Percentiles rank a stretch among this genome's conserved stretches.
Evolutionary conservation across 2,797 vertebrate genomes (phyloP).

Genomic region (Alca torda): DNA sequence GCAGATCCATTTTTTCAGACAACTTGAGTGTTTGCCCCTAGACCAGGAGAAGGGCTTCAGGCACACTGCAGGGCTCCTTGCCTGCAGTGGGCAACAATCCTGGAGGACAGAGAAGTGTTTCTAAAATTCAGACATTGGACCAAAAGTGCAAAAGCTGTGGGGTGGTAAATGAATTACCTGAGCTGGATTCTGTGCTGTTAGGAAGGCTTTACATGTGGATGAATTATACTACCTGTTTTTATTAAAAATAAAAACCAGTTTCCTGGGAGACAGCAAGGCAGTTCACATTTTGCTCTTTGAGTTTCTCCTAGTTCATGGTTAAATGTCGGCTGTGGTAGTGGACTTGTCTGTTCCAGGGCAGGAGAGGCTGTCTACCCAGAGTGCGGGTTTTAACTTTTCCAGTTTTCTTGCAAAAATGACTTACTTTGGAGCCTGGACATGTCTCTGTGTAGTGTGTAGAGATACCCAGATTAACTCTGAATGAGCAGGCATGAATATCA

Average conservation of each 20-base stretch:
- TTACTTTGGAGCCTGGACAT: neutral
- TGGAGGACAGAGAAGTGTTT: neutral
- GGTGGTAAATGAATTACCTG: neutral
- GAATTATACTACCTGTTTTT: neutral
- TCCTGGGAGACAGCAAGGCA: neutral
- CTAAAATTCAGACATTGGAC: neutral
- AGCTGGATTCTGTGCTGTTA: neutral
- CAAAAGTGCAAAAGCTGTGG: neutral
- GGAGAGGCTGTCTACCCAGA: neutral
- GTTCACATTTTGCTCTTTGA: neutral
- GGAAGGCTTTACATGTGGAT: neutral
- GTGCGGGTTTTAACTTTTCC: neutral
- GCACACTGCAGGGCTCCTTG: neutral
- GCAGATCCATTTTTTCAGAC: neutral
- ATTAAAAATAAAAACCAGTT: neutral
- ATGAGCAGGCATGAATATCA: rapidly evolving
- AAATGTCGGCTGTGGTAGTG: neutral
- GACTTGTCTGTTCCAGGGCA: neutral
- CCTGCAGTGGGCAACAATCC: neutral
- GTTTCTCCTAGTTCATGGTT: neutral
- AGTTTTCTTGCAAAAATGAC: neutral
- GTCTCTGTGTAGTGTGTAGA: neutral
- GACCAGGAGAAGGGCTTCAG: neutral
- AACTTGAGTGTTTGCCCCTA: neutral
- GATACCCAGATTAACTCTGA: neutral